Evolutionary conservation across 2,888 invertebrate species (phyloP).

Genomic region (Drosophila hamatofila): DNA sequence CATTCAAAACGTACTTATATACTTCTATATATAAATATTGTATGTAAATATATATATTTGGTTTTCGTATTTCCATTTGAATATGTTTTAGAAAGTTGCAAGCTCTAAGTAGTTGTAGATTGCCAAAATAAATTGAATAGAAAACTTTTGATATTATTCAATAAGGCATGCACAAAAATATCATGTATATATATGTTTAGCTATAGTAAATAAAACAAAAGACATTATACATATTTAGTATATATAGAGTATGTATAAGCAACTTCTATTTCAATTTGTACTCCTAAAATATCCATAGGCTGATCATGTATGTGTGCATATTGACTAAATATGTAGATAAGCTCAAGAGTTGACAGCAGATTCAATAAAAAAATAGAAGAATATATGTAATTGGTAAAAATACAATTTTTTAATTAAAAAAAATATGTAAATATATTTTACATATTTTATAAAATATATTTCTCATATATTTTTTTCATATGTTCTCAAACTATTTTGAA

Average conservation of each 20-base stretch:
- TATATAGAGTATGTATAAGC: conserved; percentile 7
- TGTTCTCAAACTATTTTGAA: no score
- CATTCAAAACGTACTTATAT: conserved; percentile 37
- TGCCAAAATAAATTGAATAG: conserved; percentile 59
- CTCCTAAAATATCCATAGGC: conserved; percentile 18
- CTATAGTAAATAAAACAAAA: conserved; percentile 18
- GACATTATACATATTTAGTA: background rate
- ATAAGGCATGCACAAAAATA: conserved; percentile 62
- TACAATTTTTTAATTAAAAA: no score
- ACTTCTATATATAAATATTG: conserved; percentile 17
- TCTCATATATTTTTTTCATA: no score
- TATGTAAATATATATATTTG: conserved; percentile 39
- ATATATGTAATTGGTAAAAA: no score
- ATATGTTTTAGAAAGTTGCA: conserved; percentile 50
- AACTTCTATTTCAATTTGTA: conserved; percentile 10
- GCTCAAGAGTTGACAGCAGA: background rate
- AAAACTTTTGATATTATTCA: conserved; percentile 58
- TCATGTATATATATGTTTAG: conserved; percentile 12
- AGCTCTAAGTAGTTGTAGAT: conserved; percentile 56
- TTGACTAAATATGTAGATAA: background rate
- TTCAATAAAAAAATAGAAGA: no score
- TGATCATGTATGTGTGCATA: conserved; percentile 7
- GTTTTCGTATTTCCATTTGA: conserved; percentile 32
- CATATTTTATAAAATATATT: no score
- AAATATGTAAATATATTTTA: no score